These are phyloP conservation scores for Synanceia verrucosa DNA, from an alignment of 2,797 vertebrate genomes.

Conservation along the genomic window DNA sequence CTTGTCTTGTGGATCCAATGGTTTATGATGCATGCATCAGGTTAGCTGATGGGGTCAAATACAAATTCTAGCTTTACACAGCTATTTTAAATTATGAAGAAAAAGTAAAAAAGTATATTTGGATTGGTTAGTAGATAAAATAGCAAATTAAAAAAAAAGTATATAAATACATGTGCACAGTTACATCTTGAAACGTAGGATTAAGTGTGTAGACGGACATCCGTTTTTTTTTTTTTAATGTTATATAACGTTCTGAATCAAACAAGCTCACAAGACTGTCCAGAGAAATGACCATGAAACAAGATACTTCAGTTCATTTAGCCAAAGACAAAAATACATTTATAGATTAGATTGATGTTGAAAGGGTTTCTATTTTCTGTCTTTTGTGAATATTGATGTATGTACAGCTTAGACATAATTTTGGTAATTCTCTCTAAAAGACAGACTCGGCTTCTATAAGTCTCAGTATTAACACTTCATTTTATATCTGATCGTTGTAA, in stretches of 20 bases:
- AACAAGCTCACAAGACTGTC: constrained; percentile 48
- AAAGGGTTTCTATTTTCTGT: constrained; percentile 53
- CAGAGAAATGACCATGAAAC: constrained; percentile 34
- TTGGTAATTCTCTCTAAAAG: constrained; percentile 32
- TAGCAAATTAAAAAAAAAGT: constrained; percentile 8
- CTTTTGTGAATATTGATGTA: constrained; percentile 54
- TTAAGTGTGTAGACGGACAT: constrained; percentile 43
- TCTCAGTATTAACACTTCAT: constrained; percentile 12
- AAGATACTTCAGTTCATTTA: constrained; percentile 51
- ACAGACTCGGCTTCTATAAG: constrained; percentile 3
- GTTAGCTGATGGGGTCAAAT: constrained; percentile 56
- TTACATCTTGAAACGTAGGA: constrained; percentile 35
- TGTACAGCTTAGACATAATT: constrained; percentile 27
- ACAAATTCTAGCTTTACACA: constrained; percentile 46
- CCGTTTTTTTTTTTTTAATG: constrained; percentile 29
- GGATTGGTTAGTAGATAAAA: constrained; percentile 28
- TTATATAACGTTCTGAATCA: constrained; percentile 52
- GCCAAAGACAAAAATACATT: constrained; percentile 63
- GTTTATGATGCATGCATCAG: constrained; percentile 67
- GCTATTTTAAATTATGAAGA: constrained; percentile 33
- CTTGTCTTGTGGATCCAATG: constrained; percentile 59
- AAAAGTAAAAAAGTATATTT: constrained; percentile 9
- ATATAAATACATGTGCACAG: constrained; percentile 29
- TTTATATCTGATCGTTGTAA: constrained; percentile 15
- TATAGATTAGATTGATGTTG: constrained; percentile 42